Conservation (phyloP, 2,113 vertebrate species). For the Hydrolagus affinis region DNA sequence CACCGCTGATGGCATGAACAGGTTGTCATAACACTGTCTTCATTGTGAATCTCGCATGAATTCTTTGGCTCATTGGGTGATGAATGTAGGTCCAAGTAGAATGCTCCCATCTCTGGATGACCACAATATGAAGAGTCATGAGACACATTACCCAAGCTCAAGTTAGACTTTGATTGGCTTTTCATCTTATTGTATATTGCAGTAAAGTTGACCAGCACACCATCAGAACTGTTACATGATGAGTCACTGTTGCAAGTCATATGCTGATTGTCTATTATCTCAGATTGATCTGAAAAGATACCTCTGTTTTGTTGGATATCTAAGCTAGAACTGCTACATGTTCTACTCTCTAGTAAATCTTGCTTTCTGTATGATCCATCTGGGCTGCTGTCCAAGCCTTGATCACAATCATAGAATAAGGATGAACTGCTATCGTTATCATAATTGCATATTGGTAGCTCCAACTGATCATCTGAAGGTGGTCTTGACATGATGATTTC, state of each 20-base stretch:
- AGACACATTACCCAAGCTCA: slow-evolving; percentile 69
- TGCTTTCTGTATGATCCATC: slow-evolving; percentile 56
- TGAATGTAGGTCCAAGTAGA: slow-evolving; percentile 88
- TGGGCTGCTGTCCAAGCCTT: slow-evolving; percentile 76
- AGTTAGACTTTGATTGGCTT: slow-evolving; percentile 61
- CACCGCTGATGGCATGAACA: slow-evolving; percentile 63
- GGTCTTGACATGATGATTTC: background rate
- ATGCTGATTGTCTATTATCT: slow-evolving; percentile 63
- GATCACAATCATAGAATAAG: slow-evolving; percentile 76
- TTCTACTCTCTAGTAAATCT: slow-evolving; percentile 49
- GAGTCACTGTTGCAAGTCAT: slow-evolving; percentile 83
- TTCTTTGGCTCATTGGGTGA: slow-evolving; percentile 76
- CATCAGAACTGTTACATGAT: slow-evolving; percentile 89
- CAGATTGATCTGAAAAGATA: slow-evolving; percentile 64
- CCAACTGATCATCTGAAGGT: slow-evolving; percentile 49
- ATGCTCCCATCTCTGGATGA: slow-evolving; percentile 72
- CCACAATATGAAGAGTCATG: slow-evolving; percentile 71
- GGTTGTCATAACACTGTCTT: slow-evolving; percentile 50
- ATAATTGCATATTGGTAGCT: slow-evolving; percentile 60
- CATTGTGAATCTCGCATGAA: slow-evolving; percentile 53
- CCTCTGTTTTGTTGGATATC: slow-evolving; percentile 63
- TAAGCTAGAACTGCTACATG: slow-evolving; percentile 55
- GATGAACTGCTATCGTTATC: slow-evolving; percentile 63
- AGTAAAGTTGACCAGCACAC: slow-evolving; percentile 89
- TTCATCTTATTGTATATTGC: slow-evolving; percentile 87